phyloP scores from a whole-genome alignment of 2,113 vertebrate species.

The Mobula birostris region DNA sequence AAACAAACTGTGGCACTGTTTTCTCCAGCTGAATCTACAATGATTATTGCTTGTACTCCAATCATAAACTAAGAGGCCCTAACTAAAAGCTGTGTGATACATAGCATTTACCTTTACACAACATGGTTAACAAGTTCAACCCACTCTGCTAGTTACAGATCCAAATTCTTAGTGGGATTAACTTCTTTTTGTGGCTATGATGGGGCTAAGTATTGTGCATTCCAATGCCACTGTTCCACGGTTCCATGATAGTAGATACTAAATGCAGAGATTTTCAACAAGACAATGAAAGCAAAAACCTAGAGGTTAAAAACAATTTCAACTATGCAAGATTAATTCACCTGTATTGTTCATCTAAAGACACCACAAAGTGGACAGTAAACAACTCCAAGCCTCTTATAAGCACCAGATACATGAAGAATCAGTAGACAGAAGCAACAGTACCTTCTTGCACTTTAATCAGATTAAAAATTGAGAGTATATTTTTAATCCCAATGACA shows the following conservation, averaged over 20 bases:
- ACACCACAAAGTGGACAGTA: not conserved
- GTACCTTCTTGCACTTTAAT: not conserved
- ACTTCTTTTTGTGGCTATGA: too few species aligned
- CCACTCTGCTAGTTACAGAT: not conserved
- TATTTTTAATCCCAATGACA: not conserved
- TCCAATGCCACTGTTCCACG: not conserved
- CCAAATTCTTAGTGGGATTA: not conserved
- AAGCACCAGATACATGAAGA: not conserved
- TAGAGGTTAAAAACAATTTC: not conserved
- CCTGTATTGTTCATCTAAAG: not conserved
- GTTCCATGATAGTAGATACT: not conserved
- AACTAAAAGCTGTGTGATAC: not conserved
- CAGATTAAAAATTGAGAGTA: not conserved
- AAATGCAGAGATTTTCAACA: not conserved
- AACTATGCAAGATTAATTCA: not conserved
- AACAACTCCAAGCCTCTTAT: not conserved
- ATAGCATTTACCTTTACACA: not conserved
- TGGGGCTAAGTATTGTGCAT: not conserved
- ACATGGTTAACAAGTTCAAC: not conserved
- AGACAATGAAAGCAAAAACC: not conserved
- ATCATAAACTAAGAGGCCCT: not conserved
- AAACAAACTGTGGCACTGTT: not conserved
- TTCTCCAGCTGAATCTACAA: not conserved
- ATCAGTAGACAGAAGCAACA: not conserved
- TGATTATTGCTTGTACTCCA: not conserved